These are phyloP conservation scores for Cebus imitator DNA, from an alignment of 2,113 vertebrate species.

Conservation along the genomic window DNA sequence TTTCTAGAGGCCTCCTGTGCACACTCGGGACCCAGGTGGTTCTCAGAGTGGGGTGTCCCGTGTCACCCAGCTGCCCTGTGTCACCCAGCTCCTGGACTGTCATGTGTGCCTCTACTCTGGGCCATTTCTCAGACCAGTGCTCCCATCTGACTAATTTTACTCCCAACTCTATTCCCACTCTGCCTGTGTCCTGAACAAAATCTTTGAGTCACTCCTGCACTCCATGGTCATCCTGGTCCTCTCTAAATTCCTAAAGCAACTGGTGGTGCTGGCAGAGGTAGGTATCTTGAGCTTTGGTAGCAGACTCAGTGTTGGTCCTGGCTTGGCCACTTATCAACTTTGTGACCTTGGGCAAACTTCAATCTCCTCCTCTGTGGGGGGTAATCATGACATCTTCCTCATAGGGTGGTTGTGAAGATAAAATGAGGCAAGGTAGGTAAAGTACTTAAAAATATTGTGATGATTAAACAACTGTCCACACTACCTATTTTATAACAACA, in stretches of 20 bases:
- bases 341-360: not conserved
- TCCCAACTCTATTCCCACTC: not conserved
- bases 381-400: not conserved
- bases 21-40: not conserved
- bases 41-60: not conserved
- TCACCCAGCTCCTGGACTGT: not conserved
- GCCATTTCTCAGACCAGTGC: not conserved
- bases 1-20: slow-evolving; percentile 50
- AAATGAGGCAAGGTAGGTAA: not conserved
- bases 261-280: not conserved
- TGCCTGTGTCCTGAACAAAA: not conserved
- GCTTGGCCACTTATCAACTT: not conserved
- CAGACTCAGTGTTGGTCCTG: not conserved
- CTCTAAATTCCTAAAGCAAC: not conserved
- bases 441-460: not conserved
- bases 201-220: not conserved
- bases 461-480: not conserved
- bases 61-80: too few species aligned
- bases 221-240: not conserved
- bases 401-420: not conserved
- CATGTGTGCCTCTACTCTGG: rapidly evolving
- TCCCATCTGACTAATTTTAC: not conserved
- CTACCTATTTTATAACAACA: not conserved
- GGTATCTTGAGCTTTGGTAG: not conserved
- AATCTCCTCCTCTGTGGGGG: not conserved